Base-by-base conservation (phyloP, 2,797 vertebrate genomes). In the Lepus townsendii region DNA sequence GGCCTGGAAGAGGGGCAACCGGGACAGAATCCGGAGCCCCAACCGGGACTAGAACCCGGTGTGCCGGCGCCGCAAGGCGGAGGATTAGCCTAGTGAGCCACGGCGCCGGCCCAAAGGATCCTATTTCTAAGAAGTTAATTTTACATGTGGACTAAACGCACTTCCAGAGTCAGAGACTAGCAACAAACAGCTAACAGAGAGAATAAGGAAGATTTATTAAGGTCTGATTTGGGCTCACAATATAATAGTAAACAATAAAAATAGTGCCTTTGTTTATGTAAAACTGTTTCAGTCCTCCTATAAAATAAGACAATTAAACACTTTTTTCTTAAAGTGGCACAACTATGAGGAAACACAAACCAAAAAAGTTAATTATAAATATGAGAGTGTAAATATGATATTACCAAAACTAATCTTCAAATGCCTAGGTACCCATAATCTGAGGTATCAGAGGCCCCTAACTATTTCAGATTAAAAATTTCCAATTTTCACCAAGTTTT, bases 241-340 rank as follows among this genome's bases (percentile, higher is more conserved):
- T 66, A n/a, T 38, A 7, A 76, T 94, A 90, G 63, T 60, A 73
- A 72, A 42, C 17, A 57, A 57, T 57, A 30, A 57, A 24, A 12
- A 72, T 4, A 54, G 7, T 38, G 26, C 42, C 38, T 79, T 54
- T 91, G 50, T 72, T 94, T 54, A 69, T 26, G 2, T 82, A 76
- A 69, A 22, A 69, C 13, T 77, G 8, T 91, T 87, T 20, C 73
- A n/a, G 54, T 75, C 32, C 84, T 91, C 35, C 65, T 65, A 7
- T 69, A 66, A 88, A 3, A 93, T 47, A 10, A 78, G 69, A 54
- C 77, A 85, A 85, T 30, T 52, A 79, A 75, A 50, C 24, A 24
- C 38, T 78, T 85, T 75, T 90, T 62, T 65, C 30, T 54, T 85
- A 54, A 89, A 95, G 32, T 47, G 42, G n/a, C 30, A 85, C 62